Conservation (phyloP, 2,113 vertebrate genomes). For the Lepisosteus osseus region DNA sequence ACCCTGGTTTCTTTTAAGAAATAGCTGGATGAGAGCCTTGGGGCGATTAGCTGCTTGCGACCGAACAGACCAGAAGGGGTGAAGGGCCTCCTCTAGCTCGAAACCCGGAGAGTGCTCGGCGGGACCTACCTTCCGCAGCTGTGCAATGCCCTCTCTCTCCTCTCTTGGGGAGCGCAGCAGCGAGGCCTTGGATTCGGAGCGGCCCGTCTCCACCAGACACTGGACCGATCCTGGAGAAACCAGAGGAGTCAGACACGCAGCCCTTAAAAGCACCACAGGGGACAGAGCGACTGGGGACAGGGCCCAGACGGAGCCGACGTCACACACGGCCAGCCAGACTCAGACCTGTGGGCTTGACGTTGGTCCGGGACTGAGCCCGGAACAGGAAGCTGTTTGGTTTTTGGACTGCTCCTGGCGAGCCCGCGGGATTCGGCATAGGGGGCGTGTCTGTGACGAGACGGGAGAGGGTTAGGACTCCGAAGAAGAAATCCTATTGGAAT, state of each 20-base stretch:
- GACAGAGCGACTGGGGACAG: slow-evolving; percentile 27
- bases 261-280: no score
- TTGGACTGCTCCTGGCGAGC: slow-evolving; percentile 54
- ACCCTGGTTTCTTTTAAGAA: no score
- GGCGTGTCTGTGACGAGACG: slow-evolving; percentile 31
- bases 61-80: no score
- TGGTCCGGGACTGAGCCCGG: slow-evolving; percentile 70
- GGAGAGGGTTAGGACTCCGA: neutral
- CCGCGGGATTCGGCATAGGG: slow-evolving; percentile 50
- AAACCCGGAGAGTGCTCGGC: neutral
- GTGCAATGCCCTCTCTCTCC: slow-evolving; percentile 59
- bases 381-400: slow-evolving; percentile 87
- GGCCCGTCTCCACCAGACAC: slow-evolving; percentile 50
- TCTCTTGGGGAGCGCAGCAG: slow-evolving; percentile 55
- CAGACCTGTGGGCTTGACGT: slow-evolving; percentile 58
- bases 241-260: no score
- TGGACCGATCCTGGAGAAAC: no score
- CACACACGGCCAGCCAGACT: neutral
- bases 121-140: slow-evolving; percentile 71
- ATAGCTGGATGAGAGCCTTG: no score
- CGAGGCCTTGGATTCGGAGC: slow-evolving; percentile 57
- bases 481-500: no score
- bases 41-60: no score
- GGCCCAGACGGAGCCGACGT: slow-evolving; percentile 17
- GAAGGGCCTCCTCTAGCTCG: no score